Conservation (phyloP, 2,797 vertebrate genomes). For the Hyperoplus immaculatus region DNA sequence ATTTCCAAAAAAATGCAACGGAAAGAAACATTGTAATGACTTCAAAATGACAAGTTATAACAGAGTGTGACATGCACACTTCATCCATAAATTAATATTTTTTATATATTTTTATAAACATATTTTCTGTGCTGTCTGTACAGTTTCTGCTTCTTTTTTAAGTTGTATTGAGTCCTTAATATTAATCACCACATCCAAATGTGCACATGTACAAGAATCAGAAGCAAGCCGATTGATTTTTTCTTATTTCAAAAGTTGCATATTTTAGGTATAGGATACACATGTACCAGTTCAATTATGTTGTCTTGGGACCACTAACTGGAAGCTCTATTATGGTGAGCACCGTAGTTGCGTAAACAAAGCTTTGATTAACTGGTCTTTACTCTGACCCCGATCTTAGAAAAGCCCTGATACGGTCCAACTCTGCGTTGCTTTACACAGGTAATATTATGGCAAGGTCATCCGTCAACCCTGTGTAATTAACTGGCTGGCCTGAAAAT, state of each 20-base stretch:
- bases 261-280: slow-evolving; percentile 18
- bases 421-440: slow-evolving; percentile 61
- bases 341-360: slow-evolving; percentile 53
- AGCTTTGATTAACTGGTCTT: slow-evolving; percentile 74
- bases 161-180: not conserved
- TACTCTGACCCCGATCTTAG: slow-evolving; percentile 69
- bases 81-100: not conserved
- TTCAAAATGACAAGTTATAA: slow-evolving; percentile 5
- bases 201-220: not conserved
- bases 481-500: slow-evolving; percentile 74
- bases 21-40: not conserved
- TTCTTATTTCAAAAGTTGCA: slow-evolving; percentile 47
- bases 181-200: slow-evolving; percentile 6
- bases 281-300: slow-evolving; percentile 27
- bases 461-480: slow-evolving; percentile 76
- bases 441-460: slow-evolving; percentile 69
- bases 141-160: not conserved
- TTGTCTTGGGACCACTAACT: slow-evolving; percentile 14
- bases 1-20: not conserved
- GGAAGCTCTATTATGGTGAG: slow-evolving; percentile 8
- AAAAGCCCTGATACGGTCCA: slow-evolving; percentile 49
- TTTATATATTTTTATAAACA: not conserved
- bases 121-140: not conserved
- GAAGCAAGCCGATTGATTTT: slow-evolving; percentile 7
- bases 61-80: not conserved